phyloP scores from a whole-genome alignment of 2,113 vertebrate genomes.

The Pampusana beccarii region DNA sequence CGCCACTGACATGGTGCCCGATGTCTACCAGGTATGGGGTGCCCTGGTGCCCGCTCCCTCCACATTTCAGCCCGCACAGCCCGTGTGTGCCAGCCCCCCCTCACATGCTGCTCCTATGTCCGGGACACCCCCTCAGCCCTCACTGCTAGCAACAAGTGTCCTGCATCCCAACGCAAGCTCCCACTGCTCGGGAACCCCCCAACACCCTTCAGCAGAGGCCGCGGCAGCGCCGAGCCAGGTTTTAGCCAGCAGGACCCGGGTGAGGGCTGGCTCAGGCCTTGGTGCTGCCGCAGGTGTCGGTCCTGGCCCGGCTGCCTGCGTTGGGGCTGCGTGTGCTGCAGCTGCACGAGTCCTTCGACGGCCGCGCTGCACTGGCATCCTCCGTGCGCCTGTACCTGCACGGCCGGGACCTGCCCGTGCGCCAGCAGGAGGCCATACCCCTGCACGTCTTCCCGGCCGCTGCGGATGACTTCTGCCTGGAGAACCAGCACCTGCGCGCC shows the following conservation, averaged over 20 bases:
- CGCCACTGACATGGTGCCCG: constrained; percentile 75
- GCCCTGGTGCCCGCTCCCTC: rapidly evolving
- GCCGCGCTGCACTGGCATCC: constrained; percentile 75
- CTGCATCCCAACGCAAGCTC: rapidly evolving
- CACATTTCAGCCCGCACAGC: background rate
- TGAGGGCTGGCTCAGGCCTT: background rate
- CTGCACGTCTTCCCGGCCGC: constrained; percentile 79
- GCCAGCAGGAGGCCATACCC: constrained; percentile 73
- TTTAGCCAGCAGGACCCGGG: too few relatives aligned
- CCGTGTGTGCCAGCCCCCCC: background rate
- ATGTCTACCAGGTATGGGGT: constrained; percentile 85
- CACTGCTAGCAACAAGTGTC: background rate
- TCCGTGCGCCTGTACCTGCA: constrained; percentile 83
- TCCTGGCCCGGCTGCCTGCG: constrained; percentile 85
- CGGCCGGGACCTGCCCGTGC: constrained; percentile 61
- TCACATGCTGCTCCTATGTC: rapidly evolving
- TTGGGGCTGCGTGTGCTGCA: constrained; percentile 89
- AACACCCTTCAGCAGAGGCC: background rate
- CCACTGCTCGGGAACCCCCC: rapidly evolving
- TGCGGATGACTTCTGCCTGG: constrained; percentile 83
- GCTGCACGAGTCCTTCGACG: constrained; percentile 80
- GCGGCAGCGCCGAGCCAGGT: rapidly evolving
- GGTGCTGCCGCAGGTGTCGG: constrained; percentile 77
- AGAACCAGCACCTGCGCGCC: constrained; percentile 86
- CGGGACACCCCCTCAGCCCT: rapidly evolving